Conservation (phyloP, 2,797 vertebrate species). For the Agapornis canus region DNA sequence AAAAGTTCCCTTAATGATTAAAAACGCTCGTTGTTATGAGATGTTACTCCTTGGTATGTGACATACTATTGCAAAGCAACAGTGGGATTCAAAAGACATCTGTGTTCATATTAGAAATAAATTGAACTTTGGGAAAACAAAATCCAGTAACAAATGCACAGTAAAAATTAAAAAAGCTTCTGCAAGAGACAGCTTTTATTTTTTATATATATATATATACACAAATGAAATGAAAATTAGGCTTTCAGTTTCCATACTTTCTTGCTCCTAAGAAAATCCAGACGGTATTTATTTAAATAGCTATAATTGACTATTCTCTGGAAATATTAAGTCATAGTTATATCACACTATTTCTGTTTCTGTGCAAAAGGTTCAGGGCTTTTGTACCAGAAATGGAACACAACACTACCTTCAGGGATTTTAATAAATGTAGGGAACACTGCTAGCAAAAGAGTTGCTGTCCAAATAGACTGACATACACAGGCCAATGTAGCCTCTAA, state of each 20-base stretch:
- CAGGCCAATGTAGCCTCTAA: constrained; percentile 99
- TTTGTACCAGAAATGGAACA: constrained; percentile 82
- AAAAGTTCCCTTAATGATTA: constrained; percentile 19
- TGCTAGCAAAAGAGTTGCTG: constrained; percentile 98
- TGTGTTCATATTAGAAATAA: not conserved
- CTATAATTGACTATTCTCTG: constrained; percentile 51
- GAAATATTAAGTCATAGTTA: constrained; percentile 60
- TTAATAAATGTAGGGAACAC: constrained; percentile 98
- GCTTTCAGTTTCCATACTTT: not conserved
- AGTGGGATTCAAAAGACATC: not conserved
- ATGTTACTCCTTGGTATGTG: not conserved
- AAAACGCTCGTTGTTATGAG: not conserved
- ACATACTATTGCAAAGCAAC: not conserved
- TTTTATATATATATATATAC: not conserved
- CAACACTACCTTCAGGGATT: constrained; percentile 88
- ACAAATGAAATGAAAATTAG: constrained; percentile 9
- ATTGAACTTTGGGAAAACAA: not conserved
- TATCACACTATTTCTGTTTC: constrained; percentile 65
- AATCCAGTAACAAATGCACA: not conserved
- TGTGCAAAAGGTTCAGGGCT: constrained; percentile 77
- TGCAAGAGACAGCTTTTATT: not conserved
- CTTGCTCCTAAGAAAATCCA: constrained; percentile 42
- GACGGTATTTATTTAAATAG: constrained; percentile 64
- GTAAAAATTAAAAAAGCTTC: not conserved
- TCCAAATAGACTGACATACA: constrained; percentile 99